These are phyloP conservation scores for Drosophila yooni DNA, from an alignment of 2,888 invertebrate species.

Conservation along the genomic window DNA sequence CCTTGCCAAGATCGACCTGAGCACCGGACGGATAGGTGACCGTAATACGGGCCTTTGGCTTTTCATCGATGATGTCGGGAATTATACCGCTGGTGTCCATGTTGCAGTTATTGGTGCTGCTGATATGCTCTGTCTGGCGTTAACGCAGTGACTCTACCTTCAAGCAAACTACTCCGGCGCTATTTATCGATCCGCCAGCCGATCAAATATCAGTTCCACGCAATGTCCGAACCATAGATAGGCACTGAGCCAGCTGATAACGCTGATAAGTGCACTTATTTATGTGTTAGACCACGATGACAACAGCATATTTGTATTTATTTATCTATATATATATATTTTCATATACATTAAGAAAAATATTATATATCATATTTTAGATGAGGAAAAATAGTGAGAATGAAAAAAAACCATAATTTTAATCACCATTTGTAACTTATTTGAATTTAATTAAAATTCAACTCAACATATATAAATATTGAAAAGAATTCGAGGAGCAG, in stretches of 20 bases:
- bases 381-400: not conserved
- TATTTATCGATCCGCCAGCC: conserved; percentile 53
- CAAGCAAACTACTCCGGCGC: conserved; percentile 23
- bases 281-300: conserved; percentile 46
- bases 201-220: conserved; percentile 54
- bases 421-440: no score
- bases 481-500: no score
- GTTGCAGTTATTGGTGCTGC: conserved; percentile 9
- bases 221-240: conserved; percentile 36
- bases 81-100: conserved; percentile 81
- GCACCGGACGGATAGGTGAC: conserved; percentile 83
- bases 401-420: not conserved
- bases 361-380: not conserved
- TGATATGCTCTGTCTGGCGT: conserved; percentile 54
- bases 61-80: conserved; percentile 80
- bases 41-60: conserved; percentile 70
- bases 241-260: conserved; percentile 38
- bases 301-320: not conserved
- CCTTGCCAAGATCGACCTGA: conserved; percentile 88
- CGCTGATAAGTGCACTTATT: conserved; percentile 38
- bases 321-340: not conserved
- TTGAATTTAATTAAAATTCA: no score
- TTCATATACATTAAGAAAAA: not conserved
- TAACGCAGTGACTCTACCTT: conserved; percentile 56
- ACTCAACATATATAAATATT: no score